Conservation (phyloP, 1,140 invertebrate species). For the Schmidtea mediterranea region DNA sequence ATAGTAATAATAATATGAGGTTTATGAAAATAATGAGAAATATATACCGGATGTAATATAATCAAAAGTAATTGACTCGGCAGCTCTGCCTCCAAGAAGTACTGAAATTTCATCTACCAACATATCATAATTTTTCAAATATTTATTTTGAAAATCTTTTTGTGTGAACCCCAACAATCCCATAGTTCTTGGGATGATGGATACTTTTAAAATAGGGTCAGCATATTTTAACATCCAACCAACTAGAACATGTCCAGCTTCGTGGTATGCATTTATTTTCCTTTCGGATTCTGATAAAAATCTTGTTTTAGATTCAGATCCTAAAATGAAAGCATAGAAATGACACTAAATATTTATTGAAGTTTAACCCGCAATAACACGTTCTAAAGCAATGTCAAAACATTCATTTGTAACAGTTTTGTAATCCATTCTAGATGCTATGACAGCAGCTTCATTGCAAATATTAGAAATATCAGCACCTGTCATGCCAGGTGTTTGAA, state of each 20-base stretch:
- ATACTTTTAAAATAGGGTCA: conserved; percentile 75
- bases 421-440: conserved; percentile 65
- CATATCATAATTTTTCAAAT: conserved; percentile 87
- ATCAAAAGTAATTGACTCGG: conserved; percentile 80
- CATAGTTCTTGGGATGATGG: conserved; percentile 43
- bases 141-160: conserved; percentile 93
- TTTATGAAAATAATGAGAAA: too few relatives aligned
- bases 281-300: conserved; percentile 96
- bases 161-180: conserved; percentile 68
- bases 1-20: too few relatives aligned
- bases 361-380: conserved; percentile 67
- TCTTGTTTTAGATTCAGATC: conserved; percentile 75
- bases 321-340: background rate
- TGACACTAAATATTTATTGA: too few relatives aligned
- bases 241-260: conserved; percentile 90
- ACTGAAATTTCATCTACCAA: conserved; percentile 38
- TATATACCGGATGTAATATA: conserved; percentile 75
- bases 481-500: conserved; percentile 27
- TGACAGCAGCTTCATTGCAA: conserved; percentile 91
- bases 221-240: conserved; percentile 92
- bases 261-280: conserved; percentile 89
- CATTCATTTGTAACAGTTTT: conserved; percentile 54
- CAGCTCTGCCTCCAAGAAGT: conserved; percentile 73
- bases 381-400: conserved; percentile 88
- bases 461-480: conserved; percentile 93